phyloP scores from a whole-genome alignment of 2,888 invertebrate species.

The Rotaria sp. region DNA sequence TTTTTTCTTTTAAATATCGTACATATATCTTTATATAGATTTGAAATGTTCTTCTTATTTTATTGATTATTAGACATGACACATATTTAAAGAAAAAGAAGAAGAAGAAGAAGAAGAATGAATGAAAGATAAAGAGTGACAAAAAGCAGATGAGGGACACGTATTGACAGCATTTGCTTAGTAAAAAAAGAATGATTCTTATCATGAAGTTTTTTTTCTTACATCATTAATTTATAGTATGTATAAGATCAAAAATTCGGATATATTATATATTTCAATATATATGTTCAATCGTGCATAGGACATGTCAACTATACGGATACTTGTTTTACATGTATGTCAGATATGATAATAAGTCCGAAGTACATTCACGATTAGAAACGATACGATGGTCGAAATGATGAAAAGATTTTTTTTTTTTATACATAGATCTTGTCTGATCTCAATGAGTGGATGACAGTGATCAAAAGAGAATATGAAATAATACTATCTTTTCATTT shows the following conservation, averaged over 20 bases:
- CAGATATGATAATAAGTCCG: background rate
- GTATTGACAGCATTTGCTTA: background rate
- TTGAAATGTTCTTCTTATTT: background rate
- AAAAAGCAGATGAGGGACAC: background rate
- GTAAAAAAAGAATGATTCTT: background rate
- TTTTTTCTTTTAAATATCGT: background rate
- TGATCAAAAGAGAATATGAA: background rate
- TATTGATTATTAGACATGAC: constrained; percentile 3
- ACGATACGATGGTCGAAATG: background rate
- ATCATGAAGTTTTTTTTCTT: background rate
- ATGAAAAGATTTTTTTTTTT: background rate
- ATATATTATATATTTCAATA: background rate
- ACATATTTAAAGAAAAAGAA: background rate
- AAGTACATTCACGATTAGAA: background rate
- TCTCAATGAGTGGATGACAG: background rate
- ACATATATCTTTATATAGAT: background rate
- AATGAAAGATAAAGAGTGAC: background rate
- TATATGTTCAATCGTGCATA: background rate
- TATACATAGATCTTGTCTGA: background rate
- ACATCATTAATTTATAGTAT: background rate
- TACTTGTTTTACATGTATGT: background rate
- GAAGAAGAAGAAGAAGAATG: no score
- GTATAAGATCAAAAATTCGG: background rate
- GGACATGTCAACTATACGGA: background rate
- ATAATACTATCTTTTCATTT: background rate